A percentile compares a stretch with the other conserved stretches of the same genome.
phyloP scores from a whole-genome alignment of 2,797 vertebrate species.

The Prunella strophiata region DNA sequence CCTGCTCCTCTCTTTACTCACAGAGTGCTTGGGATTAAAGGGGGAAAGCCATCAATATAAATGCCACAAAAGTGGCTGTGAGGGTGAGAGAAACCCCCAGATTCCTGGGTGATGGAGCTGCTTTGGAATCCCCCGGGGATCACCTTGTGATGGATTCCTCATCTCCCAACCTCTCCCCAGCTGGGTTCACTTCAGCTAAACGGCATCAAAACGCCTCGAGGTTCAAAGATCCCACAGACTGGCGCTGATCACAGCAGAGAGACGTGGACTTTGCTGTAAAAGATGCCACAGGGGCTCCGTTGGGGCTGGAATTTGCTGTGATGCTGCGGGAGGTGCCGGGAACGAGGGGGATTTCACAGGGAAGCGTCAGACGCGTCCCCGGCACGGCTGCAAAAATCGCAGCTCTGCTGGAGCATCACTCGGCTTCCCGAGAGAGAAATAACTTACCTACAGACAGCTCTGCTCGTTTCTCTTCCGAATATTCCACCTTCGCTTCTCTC shows the following conservation, averaged over 20 bases:
- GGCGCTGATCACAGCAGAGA: background rate
- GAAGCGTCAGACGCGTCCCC: background rate
- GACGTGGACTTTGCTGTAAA: background rate
- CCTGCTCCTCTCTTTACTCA: background rate
- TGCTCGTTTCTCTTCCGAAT: background rate
- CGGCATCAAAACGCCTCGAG: background rate
- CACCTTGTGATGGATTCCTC: accelerated
- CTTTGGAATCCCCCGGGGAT: background rate
- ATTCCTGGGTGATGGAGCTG: background rate
- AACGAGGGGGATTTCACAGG: background rate
- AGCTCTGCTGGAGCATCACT: background rate
- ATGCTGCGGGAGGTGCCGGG: background rate
- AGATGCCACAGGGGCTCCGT: background rate
- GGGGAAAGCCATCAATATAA: background rate
- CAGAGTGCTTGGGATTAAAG: background rate
- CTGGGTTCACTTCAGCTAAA: background rate
- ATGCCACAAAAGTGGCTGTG: background rate
- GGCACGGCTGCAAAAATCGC: background rate
- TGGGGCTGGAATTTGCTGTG: background rate
- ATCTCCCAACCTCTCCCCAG: accelerated
- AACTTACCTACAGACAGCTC: background rate
- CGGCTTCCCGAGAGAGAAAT: background rate
- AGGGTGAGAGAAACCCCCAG: background rate
- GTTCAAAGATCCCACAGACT: background rate
- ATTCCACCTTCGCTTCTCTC: background rate